phyloP scores from a whole-genome alignment of 2,797 vertebrate species.

The Gymnodraco acuticeps region DNA sequence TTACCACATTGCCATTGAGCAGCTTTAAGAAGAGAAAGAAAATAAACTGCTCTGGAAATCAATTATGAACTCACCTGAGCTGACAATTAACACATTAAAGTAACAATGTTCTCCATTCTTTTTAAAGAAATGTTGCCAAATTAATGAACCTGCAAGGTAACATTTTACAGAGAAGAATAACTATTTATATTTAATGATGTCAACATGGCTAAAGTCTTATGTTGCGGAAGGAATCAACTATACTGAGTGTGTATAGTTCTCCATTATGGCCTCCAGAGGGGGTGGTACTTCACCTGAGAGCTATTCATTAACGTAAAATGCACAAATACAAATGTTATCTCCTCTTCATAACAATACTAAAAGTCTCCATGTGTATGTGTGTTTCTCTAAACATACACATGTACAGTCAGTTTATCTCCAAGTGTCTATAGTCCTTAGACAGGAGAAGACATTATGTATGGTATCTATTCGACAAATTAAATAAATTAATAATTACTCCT shows the following conservation, averaged over 20 bases:
- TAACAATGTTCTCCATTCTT: background rate
- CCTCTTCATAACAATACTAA: background rate
- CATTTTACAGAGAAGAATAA: background rate
- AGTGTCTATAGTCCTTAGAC: slow-evolving; percentile 9
- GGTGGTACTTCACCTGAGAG: slow-evolving; percentile 19
- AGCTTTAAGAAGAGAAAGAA: no score
- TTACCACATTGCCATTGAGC: no score
- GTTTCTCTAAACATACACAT: background rate
- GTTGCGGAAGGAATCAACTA: background rate
- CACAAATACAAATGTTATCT: slow-evolving; percentile 3
- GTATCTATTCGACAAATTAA: background rate
- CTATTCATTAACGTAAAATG: slow-evolving; percentile 6
- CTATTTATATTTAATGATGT: background rate
- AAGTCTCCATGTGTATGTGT: background rate
- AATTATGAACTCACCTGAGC: background rate
- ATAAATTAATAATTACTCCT: background rate
- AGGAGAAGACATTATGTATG: slow-evolving; percentile 10
- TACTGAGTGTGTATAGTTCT: background rate
- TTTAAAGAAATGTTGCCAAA: background rate
- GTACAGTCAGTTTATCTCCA: background rate
- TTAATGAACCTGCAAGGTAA: background rate
- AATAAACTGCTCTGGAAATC: background rate
- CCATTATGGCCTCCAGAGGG: slow-evolving; percentile 58
- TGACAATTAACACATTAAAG: background rate
- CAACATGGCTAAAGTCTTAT: background rate